A percentile compares a stretch with the other conserved stretches of the same genome.
These are phyloP conservation scores for Patella ulyssiponensis DNA, from an alignment of 2,888 invertebrate genomes.

Conservation along the genomic window DNA sequence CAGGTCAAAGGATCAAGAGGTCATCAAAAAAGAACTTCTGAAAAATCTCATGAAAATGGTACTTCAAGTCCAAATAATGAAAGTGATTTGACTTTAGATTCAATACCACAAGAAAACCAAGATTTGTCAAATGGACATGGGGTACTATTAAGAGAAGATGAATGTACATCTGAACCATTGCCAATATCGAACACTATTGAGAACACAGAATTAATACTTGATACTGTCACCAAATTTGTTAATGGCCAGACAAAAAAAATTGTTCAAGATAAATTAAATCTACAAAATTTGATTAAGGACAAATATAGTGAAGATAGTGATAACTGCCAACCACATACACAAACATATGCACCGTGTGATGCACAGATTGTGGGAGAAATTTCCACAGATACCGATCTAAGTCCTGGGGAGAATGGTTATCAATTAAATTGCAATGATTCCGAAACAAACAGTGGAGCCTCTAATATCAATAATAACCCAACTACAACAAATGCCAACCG, in stretches of 20 bases:
- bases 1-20: constrained; percentile 9
- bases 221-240: background rate
- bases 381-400: background rate
- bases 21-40: background rate
- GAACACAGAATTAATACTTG: background rate
- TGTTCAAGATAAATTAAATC: background rate
- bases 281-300: background rate
- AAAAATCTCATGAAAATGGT: background rate
- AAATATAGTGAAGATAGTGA: background rate
- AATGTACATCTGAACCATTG: background rate
- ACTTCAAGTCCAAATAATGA: background rate
- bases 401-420: too few species aligned
- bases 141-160: background rate
- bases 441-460: background rate
- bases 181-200: background rate
- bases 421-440: background rate
- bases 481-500: background rate
- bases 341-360: too few species aligned
- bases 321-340: background rate
- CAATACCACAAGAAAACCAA: background rate
- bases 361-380: too few species aligned
- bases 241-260: constrained; percentile 9
- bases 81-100: background rate
- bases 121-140: background rate
- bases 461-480: background rate